Evolutionary conservation across 2,797 vertebrate genomes (phyloP), one percentile per base, ranked within the genome.

Genomic region (Molossus molossus): DNA sequence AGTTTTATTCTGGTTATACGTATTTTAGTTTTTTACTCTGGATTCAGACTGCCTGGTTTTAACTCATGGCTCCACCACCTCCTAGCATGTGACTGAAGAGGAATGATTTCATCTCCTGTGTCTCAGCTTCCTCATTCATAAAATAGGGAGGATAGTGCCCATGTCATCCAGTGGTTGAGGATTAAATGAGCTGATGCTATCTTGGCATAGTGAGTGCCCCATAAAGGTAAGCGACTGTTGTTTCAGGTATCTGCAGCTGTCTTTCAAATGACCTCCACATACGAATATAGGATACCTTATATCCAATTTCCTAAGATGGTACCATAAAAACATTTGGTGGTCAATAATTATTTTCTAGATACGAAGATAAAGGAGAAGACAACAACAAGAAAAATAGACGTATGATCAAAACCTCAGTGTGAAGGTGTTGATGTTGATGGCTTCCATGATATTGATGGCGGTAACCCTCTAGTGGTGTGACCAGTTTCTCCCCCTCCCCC

Each of bases 231-330:
- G 37, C 55, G 58, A 21, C 48, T 83, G 23, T 69, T 18, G 58
- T 75, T 69, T 83, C 11, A 58, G 55, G 17, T 80, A 10, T 79
- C 62, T 57, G 27, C 29, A 37, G 60, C 23, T 25, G n/a, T 88
- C 55, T 79, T 88, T 80, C 58, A 80, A 83, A 55, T 72, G 57
- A 45, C 17, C 4, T 76, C 17, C 65, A 67, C 6, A 27, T 9
- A 33, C 33, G 23, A 17, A 53, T 50, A 23, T 14, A 90, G 12
- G 5, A 77, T 77, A 76, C 60, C 21, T 72, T 87, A 50, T 10
- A 64, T 33, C 1, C 23, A 67, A 25, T 94, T 96, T 92, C 72
- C 70, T 64, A 83, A 91, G 27, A 45, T 57, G 94, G 67, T 70
- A 50, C 15, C 58, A 79, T 55, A 60, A 58, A 55, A 76, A 76